Evolutionary conservation across 23 tunicate species (phyloP).

Genomic region (Clavelina lepadiformis): DNA sequence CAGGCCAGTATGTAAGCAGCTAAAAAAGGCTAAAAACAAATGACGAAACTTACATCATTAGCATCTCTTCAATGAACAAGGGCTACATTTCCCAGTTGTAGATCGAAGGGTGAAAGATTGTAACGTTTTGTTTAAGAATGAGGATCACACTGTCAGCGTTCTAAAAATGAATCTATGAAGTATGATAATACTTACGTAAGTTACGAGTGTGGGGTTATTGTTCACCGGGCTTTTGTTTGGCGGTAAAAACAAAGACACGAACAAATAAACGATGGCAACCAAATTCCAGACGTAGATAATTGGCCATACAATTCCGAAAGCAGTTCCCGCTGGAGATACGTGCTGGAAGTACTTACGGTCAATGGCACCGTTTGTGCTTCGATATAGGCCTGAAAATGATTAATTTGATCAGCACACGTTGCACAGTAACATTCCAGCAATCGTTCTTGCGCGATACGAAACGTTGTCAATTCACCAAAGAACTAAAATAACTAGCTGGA

Average conservation of each 20-base stretch:
- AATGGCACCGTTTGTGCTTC: conserved; percentile 13
- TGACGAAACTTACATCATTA: not conserved
- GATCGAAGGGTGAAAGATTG: too few species aligned
- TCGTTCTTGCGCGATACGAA: too few species aligned
- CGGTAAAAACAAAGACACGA: conserved; percentile 33
- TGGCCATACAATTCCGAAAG: conserved; percentile 58
- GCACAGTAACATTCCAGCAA: too few species aligned
- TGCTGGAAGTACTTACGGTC: conserved; percentile 32
- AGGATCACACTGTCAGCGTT: too few species aligned
- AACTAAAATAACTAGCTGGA: too few species aligned
- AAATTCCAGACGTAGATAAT: conserved; percentile 61
- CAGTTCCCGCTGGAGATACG: conserved; percentile 40
- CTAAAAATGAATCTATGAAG: too few species aligned
- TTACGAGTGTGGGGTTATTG: conserved; percentile 36
- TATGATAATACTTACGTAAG: conserved; percentile 37
- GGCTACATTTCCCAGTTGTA: not conserved
- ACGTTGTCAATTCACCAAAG: too few species aligned
- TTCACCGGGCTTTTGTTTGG: conserved; percentile 51
- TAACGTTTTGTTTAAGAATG: too few species aligned
- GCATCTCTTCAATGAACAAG: not conserved
- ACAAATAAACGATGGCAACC: conserved; percentile 31
- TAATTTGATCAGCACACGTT: too few species aligned
- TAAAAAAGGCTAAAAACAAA: conserved; percentile 27
- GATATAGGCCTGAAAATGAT: conserved; percentile 27
- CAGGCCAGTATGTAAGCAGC: conserved; percentile 30